Percentiles rank a stretch among this genome's conserved stretches.
Conservation (phyloP, 2,888 invertebrate species). For the Harpalus rubripes region DNA sequence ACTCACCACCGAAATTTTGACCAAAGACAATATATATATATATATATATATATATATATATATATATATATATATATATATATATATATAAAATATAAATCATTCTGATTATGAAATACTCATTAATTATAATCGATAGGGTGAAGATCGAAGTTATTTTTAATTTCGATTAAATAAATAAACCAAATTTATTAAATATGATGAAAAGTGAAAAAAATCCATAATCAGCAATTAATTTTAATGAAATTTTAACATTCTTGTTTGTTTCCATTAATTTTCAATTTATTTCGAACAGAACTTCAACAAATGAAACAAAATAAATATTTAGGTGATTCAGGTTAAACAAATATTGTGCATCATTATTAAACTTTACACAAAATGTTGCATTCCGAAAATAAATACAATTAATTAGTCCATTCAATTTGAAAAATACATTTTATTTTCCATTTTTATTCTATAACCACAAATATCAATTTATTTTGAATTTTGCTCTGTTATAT, state of each 20-base stretch:
- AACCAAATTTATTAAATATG: constrained; percentile 31
- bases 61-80: no score
- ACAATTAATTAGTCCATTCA: background rate
- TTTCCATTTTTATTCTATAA: background rate
- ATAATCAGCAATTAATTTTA: constrained; percentile 33
- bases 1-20: no score
- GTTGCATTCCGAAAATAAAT: background rate
- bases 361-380: constrained; percentile 6
- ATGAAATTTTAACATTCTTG: constrained; percentile 36
- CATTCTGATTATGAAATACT: no score
- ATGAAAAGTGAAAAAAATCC: constrained; percentile 16
- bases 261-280: constrained; percentile 44
- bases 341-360: constrained; percentile 2
- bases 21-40: no score
- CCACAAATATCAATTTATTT: background rate
- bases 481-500: no score
- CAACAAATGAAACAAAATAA: constrained; percentile 13
- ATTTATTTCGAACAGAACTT: constrained; percentile 20
- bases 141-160: no score
- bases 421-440: background rate
- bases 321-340: background rate
- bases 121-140: no score
- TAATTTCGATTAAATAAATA: constrained; percentile 8
- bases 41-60: no score
- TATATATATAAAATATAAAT: no score